A percentile compares a stretch with the other conserved stretches of the same genome.
Conservation (phyloP, 2,113 vertebrate genomes). For the Onychostruthus taczanowskii region DNA sequence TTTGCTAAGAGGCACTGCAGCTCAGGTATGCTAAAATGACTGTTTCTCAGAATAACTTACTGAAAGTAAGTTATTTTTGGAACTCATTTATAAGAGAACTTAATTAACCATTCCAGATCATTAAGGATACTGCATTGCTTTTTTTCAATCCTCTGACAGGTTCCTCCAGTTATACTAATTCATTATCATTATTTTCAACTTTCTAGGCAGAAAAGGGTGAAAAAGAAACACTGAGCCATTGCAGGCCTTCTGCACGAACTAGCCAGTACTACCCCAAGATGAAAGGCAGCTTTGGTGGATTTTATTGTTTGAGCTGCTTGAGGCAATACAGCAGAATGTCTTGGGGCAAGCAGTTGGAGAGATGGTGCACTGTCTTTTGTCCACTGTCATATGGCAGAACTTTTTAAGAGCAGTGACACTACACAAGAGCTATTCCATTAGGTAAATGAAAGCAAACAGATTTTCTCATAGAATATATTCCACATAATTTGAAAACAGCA, state of each 20-base stretch:
- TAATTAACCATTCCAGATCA: constrained; percentile 61
- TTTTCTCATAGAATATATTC: constrained; percentile 2
- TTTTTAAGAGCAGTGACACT: not conserved
- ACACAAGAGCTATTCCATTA: not conserved
- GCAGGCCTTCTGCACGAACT: not conserved
- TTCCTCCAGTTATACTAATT: constrained; percentile 60
- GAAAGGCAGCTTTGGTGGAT: constrained; percentile 50
- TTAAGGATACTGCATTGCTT: constrained; percentile 52
- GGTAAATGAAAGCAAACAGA: not conserved
- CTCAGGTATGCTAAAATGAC: constrained; percentile 51
- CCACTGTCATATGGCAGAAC: not conserved
- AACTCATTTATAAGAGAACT: constrained; percentile 47
- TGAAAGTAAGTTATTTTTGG: constrained; percentile 59
- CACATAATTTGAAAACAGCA: not conserved
- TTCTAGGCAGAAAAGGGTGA: constrained; percentile 49
- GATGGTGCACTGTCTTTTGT: not conserved
- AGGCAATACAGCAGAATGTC: not conserved
- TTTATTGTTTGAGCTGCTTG: constrained; percentile 27
- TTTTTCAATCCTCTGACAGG: constrained; percentile 56
- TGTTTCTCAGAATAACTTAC: constrained; percentile 49
- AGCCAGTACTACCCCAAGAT: not conserved
- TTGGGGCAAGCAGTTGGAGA: not conserved
- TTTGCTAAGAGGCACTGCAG: constrained; percentile 36
- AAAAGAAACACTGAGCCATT: constrained; percentile 34
- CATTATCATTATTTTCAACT: constrained; percentile 60